These are phyloP conservation scores for Lycaena phlaeas DNA, from an alignment of 2,888 invertebrate species.

Conservation along the genomic window DNA sequence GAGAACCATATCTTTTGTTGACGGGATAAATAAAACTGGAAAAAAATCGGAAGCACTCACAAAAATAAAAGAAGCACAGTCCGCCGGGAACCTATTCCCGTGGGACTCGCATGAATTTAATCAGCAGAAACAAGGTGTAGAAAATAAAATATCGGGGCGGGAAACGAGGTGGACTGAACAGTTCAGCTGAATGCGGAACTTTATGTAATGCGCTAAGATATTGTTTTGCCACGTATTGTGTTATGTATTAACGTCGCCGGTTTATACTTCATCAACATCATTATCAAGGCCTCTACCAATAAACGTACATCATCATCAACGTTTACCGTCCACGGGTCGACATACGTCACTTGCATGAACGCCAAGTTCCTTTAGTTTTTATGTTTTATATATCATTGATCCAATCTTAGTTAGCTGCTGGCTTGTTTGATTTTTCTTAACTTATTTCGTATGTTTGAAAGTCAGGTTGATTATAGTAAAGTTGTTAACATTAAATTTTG, in stretches of 20 bases:
- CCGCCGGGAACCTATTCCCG: conserved; percentile 15
- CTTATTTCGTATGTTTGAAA: no score
- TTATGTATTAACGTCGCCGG: background rate
- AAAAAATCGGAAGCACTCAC: conserved; percentile 14
- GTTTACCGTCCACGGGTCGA: no score
- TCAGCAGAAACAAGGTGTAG: conserved; percentile 24
- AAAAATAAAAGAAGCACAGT: conserved; percentile 10
- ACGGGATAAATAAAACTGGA: conserved; percentile 10
- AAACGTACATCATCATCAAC: no score
- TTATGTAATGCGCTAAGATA: conserved; percentile 12
- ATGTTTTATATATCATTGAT: no score
- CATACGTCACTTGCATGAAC: no score
- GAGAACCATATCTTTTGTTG: conserved; percentile 1
- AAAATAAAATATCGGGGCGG: conserved; percentile 21
- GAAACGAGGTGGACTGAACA: conserved; percentile 21
- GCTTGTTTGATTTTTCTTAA: no score
- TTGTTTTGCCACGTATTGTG: background rate
- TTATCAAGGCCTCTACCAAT: no score
- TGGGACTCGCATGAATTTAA: conserved; percentile 23
- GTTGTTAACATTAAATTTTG: no score
- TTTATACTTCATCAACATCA: no score
- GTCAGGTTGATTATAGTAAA: no score
- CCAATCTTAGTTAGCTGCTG: no score
- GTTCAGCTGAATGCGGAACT: conserved; percentile 16
- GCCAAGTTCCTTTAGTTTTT: no score